phyloP scores from a whole-genome alignment of 1,140 invertebrate genomes.

The Piezodorus guildinii region DNA sequence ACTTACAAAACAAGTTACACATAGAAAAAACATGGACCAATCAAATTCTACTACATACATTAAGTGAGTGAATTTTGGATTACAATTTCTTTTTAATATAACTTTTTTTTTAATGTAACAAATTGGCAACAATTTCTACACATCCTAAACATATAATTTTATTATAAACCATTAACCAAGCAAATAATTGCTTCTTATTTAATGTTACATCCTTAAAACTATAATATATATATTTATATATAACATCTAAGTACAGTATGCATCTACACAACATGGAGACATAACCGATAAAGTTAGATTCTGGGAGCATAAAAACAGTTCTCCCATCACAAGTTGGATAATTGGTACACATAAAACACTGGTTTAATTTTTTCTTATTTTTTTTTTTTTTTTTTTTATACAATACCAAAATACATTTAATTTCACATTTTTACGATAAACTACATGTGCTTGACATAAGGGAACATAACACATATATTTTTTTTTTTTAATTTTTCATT shows the following conservation, averaged over 20 bases:
- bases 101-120: conserved; percentile 24
- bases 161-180: conserved; percentile 23
- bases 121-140: conserved; percentile 27
- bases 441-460: conserved; percentile 14
- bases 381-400: background rate
- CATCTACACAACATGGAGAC: conserved; percentile 25
- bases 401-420: conserved; percentile 21
- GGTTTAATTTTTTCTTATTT: conserved; percentile 6
- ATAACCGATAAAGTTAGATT: conserved; percentile 6
- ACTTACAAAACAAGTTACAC: conserved; percentile 21
- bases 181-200: conserved; percentile 23
- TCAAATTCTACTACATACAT: conserved; percentile 27
- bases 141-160: conserved; percentile 26
- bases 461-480: conserved; percentile 4
- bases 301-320: background rate
- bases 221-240: conserved; percentile 16
- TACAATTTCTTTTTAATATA: conserved; percentile 21
- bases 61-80: conserved; percentile 22
- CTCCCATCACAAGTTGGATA: background rate
- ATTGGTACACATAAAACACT: conserved; percentile 19
- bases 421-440: conserved; percentile 12
- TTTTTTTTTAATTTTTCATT: background rate
- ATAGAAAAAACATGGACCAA: conserved; percentile 26
- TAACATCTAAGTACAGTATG: conserved; percentile 21
- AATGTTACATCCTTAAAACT: conserved; percentile 15